phyloP scores from a whole-genome alignment of 2,113 vertebrate species.

The Zosterops pallidus region DNA sequence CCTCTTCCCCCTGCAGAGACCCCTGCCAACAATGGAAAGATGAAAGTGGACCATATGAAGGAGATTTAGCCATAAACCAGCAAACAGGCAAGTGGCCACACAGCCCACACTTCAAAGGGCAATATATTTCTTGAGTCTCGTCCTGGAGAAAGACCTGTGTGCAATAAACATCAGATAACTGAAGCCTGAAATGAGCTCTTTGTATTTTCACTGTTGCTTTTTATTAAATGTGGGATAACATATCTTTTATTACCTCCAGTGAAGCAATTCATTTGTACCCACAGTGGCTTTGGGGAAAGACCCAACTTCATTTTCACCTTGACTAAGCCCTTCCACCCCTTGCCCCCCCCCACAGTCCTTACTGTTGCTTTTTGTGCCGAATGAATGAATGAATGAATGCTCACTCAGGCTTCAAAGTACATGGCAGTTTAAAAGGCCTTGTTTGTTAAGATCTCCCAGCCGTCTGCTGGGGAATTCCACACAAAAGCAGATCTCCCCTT shows the following conservation, averaged over 20 bases:
- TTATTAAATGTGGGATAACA: constrained; percentile 45
- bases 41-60: not conserved
- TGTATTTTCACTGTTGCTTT: constrained; percentile 52
- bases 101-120: constrained; percentile 22
- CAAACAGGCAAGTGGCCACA: not conserved
- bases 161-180: constrained; percentile 22
- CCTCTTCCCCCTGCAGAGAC: not conserved
- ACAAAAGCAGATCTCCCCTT: constrained; percentile 34
- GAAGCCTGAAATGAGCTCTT: constrained; percentile 8
- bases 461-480: constrained; percentile 44
- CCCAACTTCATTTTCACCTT: constrained; percentile 29
- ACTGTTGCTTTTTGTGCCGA: constrained; percentile 16
- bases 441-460: constrained; percentile 32
- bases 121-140: not conserved
- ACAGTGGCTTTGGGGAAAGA: not conserved
- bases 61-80: not conserved
- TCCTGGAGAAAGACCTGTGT: not conserved
- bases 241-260: constrained; percentile 21
- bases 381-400: constrained; percentile 52
- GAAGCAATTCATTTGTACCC: constrained; percentile 31
- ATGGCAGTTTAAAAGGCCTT: constrained; percentile 10
- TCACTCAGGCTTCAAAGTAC: constrained; percentile 41
- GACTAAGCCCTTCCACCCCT: not conserved
- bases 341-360: not conserved
- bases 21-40: not conserved